These are phyloP conservation scores for Rhimphoctona megacephalus DNA, from an alignment of 2,888 invertebrate genomes.

Conservation along the genomic window DNA sequence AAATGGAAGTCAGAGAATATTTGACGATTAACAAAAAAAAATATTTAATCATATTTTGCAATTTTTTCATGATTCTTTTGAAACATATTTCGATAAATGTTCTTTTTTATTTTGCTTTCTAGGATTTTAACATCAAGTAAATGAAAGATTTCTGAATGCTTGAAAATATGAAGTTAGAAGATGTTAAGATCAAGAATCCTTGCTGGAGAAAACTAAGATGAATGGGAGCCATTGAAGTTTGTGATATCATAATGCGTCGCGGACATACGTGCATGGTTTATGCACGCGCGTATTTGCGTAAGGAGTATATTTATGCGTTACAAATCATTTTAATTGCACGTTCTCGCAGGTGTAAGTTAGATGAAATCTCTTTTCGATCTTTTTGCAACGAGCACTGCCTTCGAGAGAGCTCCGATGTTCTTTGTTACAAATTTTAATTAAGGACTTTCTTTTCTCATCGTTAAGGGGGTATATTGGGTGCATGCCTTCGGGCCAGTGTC, in stretches of 20 bases:
- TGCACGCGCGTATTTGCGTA: slow-evolving; percentile 10
- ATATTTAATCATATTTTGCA: too few relatives aligned
- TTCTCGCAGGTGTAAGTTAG: slow-evolving; percentile 65
- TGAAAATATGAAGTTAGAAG: neutral
- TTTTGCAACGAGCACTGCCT: neutral
- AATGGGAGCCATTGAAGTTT: slow-evolving; percentile 32
- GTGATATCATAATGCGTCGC: slow-evolving; percentile 26
- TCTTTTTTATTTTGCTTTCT: neutral
- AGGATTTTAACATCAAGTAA: neutral
- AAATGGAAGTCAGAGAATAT: neutral
- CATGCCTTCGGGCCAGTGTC: slow-evolving; percentile 70
- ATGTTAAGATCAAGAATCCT: neutral
- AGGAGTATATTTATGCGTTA: slow-evolving; percentile 50
- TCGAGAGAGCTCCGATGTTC: slow-evolving; percentile 64
- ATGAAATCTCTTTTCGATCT: slow-evolving; percentile 71
- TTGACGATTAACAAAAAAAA: neutral
- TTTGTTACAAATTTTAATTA: slow-evolving; percentile 79
- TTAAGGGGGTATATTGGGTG: slow-evolving; percentile 72
- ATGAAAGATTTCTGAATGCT: neutral
- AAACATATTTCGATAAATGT: neutral
- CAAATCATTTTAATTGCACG: slow-evolving; percentile 76
- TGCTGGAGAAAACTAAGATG: slow-evolving; percentile 33
- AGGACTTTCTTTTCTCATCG: slow-evolving; percentile 74
- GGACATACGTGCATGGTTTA: neutral
- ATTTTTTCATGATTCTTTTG: too few relatives aligned